These are phyloP conservation scores for Charina bottae DNA, from an alignment of 2,113 vertebrate species.

Conservation along the genomic window DNA sequence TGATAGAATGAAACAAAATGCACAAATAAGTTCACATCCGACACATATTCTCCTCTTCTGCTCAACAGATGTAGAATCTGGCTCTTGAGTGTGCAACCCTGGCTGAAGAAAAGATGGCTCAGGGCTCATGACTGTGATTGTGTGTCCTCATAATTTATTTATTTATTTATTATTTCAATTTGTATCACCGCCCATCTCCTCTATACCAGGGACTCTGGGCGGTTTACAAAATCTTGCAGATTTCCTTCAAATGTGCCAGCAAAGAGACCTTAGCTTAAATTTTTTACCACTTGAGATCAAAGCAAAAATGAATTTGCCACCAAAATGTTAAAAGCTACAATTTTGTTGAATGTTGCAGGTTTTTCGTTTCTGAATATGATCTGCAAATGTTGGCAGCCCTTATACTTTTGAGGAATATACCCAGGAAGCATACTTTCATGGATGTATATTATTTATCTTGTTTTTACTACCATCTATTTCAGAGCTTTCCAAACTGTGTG, in stretches of 20 bases:
- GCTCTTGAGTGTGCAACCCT: background rate
- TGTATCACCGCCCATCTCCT: no score
- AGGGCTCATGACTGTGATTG: background rate
- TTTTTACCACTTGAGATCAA: background rate
- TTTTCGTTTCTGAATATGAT: background rate
- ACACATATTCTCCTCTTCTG: background rate
- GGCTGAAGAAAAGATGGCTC: background rate
- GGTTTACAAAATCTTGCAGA: background rate
- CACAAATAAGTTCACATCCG: background rate
- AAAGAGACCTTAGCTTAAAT: background rate
- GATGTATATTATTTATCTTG: background rate
- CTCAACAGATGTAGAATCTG: background rate
- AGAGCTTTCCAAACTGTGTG: no score
- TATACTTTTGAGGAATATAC: background rate
- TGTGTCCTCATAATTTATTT: no score
- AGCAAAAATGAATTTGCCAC: background rate
- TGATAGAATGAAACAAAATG: background rate
- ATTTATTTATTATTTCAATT: no score
- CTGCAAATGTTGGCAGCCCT: background rate
- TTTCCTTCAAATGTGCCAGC: background rate
- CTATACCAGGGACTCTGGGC: no score
- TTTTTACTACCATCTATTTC: background rate
- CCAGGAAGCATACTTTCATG: background rate
- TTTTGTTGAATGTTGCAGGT: background rate
- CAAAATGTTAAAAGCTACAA: background rate